A percentile compares a stretch with the other conserved stretches of the same genome.
Evolutionary conservation across 2,888 invertebrate genomes (phyloP).

Genomic region (Latheticus oryzae): DNA sequence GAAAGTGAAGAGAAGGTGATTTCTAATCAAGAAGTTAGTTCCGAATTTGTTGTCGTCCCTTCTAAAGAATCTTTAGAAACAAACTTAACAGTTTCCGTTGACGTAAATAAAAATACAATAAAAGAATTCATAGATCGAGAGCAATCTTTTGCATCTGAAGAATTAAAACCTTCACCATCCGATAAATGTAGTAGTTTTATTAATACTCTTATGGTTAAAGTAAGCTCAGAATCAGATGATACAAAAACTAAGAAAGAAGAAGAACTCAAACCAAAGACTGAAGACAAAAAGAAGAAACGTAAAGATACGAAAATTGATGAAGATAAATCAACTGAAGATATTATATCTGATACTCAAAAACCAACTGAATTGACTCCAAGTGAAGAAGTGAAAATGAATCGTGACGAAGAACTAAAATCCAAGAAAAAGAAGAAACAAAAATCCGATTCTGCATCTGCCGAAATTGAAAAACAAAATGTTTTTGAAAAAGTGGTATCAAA

Average conservation of each 20-base stretch:
- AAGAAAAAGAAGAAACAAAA: slow-evolving; percentile 44
- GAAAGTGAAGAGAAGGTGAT: too few species aligned
- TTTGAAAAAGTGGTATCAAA: slow-evolving; percentile 55
- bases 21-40: too few species aligned
- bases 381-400: slow-evolving; percentile 34
- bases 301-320: slow-evolving; percentile 29
- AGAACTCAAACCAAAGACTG: slow-evolving; percentile 43
- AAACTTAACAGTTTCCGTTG: too few species aligned
- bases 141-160: slow-evolving; percentile 15
- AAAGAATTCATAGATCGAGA: slow-evolving; percentile 33
- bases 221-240: slow-evolving; percentile 35
- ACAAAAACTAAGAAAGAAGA: slow-evolving; percentile 45
- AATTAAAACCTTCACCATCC: slow-evolving; percentile 15
- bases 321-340: slow-evolving; percentile 8
- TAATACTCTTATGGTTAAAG: slow-evolving; percentile 44
- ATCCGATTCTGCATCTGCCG: slow-evolving; percentile 23
- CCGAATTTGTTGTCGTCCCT: too few species aligned
- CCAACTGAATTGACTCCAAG: slow-evolving; percentile 30
- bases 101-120: too few species aligned
- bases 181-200: slow-evolving; percentile 37
- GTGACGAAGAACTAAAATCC: slow-evolving; percentile 33
- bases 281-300: slow-evolving; percentile 34
- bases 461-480: slow-evolving; percentile 51
- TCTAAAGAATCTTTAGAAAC: too few species aligned
- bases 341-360: slow-evolving; percentile 12